Conservation (phyloP, 1,140 invertebrate genomes). For the Bombus vancouverensis region DNA sequence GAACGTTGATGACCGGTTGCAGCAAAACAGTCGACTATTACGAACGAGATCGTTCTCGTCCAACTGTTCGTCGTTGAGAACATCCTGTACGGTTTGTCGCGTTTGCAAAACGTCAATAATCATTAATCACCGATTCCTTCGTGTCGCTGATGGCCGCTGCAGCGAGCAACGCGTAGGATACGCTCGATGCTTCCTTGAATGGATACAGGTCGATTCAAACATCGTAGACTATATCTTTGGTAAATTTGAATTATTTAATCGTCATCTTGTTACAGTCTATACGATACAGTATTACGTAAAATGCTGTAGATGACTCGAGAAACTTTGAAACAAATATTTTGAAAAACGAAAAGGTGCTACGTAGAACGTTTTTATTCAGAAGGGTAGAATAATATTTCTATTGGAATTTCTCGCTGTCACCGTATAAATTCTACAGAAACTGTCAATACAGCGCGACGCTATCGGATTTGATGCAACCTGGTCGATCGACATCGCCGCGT, state of each 20-base stretch:
- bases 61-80: neutral
- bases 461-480: neutral
- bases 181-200: neutral
- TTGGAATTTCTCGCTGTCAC: no score
- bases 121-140: constrained; percentile 43
- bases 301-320: neutral
- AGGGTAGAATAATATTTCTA: no score
- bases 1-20: constrained; percentile 35
- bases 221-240: neutral
- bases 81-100: constrained; percentile 41
- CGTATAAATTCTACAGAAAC: no score
- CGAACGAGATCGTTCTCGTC: neutral
- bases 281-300: neutral
- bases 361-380: no score
- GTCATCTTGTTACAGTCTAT: neutral
- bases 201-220: neutral
- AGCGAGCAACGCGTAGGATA: neutral
- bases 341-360: no score
- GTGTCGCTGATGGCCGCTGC: constrained; percentile 11
- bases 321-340: neutral
- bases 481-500: neutral
- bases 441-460: no score
- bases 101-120: constrained; percentile 2
- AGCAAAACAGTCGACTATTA: neutral
- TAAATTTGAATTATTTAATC: neutral